phyloP scores from a whole-genome alignment of 2,797 vertebrate genomes.

The Kryptopterus vitreolus region DNA sequence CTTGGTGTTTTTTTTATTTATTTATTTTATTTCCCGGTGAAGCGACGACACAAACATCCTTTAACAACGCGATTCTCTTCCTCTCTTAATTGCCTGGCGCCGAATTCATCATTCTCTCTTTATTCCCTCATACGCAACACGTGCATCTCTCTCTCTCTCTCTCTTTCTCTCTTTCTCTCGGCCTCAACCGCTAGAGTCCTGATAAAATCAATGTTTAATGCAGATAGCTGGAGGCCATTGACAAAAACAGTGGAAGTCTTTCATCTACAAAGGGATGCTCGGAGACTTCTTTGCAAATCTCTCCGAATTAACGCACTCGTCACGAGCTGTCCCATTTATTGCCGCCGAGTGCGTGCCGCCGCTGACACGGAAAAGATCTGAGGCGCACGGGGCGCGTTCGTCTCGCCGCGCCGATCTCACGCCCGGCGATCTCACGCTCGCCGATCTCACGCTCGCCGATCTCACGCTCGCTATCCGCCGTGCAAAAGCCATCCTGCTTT shows the following conservation, averaged over 20 bases:
- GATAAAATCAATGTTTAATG: constrained; percentile 84
- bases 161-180: constrained; percentile 14
- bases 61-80: constrained; percentile 65
- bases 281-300: constrained; percentile 56
- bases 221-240: constrained; percentile 79
- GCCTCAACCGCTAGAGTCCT: constrained; percentile 70
- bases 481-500: too few relatives aligned
- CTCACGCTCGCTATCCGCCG: too few relatives aligned
- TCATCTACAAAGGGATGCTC: constrained; percentile 77
- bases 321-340: constrained; percentile 70
- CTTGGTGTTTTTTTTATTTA: constrained; percentile 32
- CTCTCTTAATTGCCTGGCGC: constrained; percentile 70
- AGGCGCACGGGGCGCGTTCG: constrained; percentile 43
- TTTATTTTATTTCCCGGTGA: constrained; percentile 65
- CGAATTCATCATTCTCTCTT: constrained; percentile 68
- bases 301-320: constrained; percentile 69
- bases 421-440: too few relatives aligned
- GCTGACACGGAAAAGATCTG: constrained; percentile 56
- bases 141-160: constrained; percentile 7
- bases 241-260: constrained; percentile 77
- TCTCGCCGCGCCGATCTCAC: too few relatives aligned
- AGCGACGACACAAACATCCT: constrained; percentile 61
- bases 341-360: constrained; percentile 51
- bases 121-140: constrained; percentile 59
- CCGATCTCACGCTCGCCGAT: too few relatives aligned